Percentiles rank a stretch among this genome's conserved stretches.
These are phyloP conservation scores for Leptonema lineaticorne DNA, from an alignment of 1,140 invertebrate genomes.

Conservation along the genomic window DNA sequence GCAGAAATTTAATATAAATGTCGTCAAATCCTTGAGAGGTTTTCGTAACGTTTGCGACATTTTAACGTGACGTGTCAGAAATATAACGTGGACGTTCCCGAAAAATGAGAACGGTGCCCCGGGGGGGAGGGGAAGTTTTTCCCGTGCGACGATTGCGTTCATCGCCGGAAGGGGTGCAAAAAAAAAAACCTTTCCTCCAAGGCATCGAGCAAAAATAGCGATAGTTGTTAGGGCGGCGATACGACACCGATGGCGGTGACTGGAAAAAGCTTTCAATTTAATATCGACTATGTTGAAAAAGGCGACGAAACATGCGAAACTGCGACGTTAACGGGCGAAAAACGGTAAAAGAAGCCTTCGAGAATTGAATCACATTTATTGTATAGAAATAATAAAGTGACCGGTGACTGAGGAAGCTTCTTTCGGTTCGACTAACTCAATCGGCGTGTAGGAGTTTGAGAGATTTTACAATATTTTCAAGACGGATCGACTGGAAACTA, in stretches of 20 bases:
- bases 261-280: conserved; percentile 8
- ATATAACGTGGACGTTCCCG: too few relatives aligned
- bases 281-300: neutral
- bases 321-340: too few relatives aligned
- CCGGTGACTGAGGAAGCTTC: neutral
- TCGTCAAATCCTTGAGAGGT: too few relatives aligned
- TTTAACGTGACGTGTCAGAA: too few relatives aligned
- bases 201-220: too few relatives aligned
- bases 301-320: neutral
- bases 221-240: neutral
- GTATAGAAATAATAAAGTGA: neutral
- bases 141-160: too few relatives aligned
- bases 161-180: too few relatives aligned
- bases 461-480: neutral
- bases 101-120: too few relatives aligned
- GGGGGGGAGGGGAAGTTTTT: too few relatives aligned
- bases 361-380: conserved; percentile 11
- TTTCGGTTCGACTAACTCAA: neutral
- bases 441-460: neutral
- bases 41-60: too few relatives aligned
- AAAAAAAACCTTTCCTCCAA: too few relatives aligned
- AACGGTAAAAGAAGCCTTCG: neutral
- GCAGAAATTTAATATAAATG: too few relatives aligned
- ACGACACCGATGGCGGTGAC: neutral
- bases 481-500: neutral